phyloP scores from a whole-genome alignment of 2,113 vertebrate species.

The Nibea albiflora region DNA sequence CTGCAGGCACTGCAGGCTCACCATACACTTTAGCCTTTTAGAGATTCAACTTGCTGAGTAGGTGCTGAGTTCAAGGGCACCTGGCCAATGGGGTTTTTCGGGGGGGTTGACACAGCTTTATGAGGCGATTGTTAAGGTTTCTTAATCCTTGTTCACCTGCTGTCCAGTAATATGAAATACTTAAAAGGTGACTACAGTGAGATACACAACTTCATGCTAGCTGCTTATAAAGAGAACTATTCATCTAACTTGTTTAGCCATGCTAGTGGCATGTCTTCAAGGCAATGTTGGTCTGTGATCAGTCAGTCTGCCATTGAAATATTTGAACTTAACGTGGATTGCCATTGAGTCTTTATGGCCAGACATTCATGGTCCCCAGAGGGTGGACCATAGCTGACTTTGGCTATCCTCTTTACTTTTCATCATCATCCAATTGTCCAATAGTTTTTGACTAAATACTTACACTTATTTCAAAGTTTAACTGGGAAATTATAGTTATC shows the following conservation, averaged over 20 bases:
- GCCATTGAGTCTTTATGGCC: background rate
- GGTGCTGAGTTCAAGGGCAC: constrained; percentile 1
- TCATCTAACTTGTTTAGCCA: background rate
- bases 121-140: background rate
- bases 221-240: background rate
- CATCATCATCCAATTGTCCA: background rate
- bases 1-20: constrained; percentile 21
- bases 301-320: background rate
- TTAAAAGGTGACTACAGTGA: background rate
- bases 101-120: background rate
- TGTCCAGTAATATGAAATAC: background rate
- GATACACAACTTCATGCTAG: background rate
- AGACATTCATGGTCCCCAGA: background rate
- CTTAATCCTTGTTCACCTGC: background rate
- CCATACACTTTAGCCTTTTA: constrained; percentile 14
- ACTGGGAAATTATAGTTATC: no score
- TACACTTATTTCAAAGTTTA: no score
- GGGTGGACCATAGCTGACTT: no score
- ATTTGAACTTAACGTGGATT: background rate
- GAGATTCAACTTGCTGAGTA: constrained; percentile 2
- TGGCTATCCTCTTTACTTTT: background rate
- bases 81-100: background rate
- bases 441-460: background rate
- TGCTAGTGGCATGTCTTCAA: background rate
- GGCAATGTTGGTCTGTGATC: background rate